phyloP scores from a whole-genome alignment of 2,888 invertebrate genomes.

The Hydroisotoma schaefferi region DNA sequence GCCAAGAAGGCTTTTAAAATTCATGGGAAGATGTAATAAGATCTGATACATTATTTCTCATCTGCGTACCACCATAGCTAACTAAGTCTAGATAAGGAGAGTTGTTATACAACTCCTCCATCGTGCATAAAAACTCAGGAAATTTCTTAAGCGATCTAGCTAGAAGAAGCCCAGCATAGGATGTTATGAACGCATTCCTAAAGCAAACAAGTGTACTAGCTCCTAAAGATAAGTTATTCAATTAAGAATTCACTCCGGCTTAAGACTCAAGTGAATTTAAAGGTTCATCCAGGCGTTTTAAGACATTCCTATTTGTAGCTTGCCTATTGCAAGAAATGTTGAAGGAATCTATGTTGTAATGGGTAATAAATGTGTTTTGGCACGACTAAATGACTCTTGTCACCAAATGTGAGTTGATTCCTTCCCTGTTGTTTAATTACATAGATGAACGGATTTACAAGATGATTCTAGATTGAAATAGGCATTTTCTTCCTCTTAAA shows the following conservation, averaged over 20 bases:
- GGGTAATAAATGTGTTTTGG: slow-evolving; percentile 14
- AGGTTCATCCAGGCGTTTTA: background rate
- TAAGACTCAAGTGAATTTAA: too few species aligned
- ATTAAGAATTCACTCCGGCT: slow-evolving; percentile 7
- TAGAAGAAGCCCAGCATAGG: too few species aligned
- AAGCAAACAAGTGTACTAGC: slow-evolving; percentile 11
- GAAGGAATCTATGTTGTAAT: slow-evolving; percentile 15
- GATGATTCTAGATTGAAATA: slow-evolving; percentile 14
- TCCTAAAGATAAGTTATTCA: slow-evolving; percentile 11
- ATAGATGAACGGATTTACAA: slow-evolving; percentile 14
- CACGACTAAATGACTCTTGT: slow-evolving; percentile 14
- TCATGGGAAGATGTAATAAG: too few species aligned
- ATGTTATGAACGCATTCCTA: slow-evolving; percentile 9
- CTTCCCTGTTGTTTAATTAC: slow-evolving; percentile 14
- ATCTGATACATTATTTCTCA: too few species aligned
- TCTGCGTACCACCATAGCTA: too few species aligned
- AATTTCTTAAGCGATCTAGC: background rate
- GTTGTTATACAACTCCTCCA: too few species aligned
- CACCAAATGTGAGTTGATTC: slow-evolving; percentile 7
- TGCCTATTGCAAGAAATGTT: background rate
- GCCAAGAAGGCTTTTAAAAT: too few species aligned
- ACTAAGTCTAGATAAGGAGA: too few species aligned
- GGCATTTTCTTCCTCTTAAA: background rate
- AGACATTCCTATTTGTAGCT: background rate
- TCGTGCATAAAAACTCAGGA: background rate